Conservation (phyloP, 2,888 invertebrate genomes). For the Netelia fuscicornis region DNA sequence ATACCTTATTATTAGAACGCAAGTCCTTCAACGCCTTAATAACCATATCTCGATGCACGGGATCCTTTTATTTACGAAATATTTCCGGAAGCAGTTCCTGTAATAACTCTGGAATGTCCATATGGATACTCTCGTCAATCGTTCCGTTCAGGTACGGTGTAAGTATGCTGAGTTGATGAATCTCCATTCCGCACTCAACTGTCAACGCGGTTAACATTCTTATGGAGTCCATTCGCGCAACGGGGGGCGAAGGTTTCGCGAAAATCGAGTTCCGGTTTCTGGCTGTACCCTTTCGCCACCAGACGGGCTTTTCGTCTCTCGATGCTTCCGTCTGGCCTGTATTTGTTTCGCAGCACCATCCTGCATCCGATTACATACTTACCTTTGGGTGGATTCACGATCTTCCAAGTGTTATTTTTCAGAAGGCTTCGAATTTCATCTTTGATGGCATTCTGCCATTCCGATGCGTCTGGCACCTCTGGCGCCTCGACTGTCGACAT, state of each 20-base stretch:
- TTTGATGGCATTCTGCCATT: background rate
- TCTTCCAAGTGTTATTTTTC: conserved; percentile 56
- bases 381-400: conserved; percentile 51
- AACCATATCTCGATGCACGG: background rate
- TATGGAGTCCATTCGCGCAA: conserved; percentile 51
- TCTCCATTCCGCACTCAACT: conserved; percentile 43
- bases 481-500: background rate
- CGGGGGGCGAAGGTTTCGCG: conserved; percentile 49
- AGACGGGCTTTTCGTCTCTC: conserved; percentile 55
- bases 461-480: background rate
- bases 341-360: conserved; percentile 57
- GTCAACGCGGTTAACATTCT: conserved; percentile 58
- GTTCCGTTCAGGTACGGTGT: conserved; percentile 68
- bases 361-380: conserved; percentile 40
- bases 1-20: conserved; percentile 1
- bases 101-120: conserved; percentile 52
- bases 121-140: conserved; percentile 60
- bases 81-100: background rate
- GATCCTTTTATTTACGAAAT: background rate
- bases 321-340: conserved; percentile 20
- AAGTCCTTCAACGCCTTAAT: background rate
- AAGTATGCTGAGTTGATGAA: conserved; percentile 66
- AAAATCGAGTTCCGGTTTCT: conserved; percentile 54
- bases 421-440: background rate
- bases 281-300: conserved; percentile 54